Evolutionary conservation across 2,888 invertebrate species (phyloP).

Genomic region (Parthenolecanium corni): DNA sequence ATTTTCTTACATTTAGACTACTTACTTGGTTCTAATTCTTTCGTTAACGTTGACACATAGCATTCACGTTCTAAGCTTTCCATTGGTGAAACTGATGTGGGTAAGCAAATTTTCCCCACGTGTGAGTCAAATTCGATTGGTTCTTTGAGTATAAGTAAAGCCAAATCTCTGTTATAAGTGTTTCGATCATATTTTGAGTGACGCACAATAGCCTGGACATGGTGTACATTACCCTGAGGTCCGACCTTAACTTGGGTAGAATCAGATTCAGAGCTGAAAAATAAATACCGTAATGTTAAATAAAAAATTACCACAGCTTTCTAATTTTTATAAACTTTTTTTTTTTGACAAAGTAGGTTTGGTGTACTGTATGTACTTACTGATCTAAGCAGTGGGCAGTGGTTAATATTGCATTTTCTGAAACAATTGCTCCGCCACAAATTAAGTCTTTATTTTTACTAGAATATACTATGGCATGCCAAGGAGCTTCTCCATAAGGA

Average conservation of each 20-base stretch:
- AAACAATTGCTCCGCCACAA: slow-evolving; percentile 68
- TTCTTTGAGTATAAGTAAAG: slow-evolving; percentile 55
- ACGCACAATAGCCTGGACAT: slow-evolving; percentile 52
- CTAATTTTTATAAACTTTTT: too few species aligned
- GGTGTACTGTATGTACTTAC: slow-evolving; percentile 48
- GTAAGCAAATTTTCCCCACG: slow-evolving; percentile 62
- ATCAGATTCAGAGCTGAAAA: not conserved
- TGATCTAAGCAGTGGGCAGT: slow-evolving; percentile 70
- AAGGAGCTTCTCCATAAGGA: slow-evolving; percentile 70
- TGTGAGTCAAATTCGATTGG: slow-evolving; percentile 52
- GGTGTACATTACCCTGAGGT: not conserved
- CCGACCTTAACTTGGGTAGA: slow-evolving; percentile 8
- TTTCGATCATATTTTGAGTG: slow-evolving; percentile 58
- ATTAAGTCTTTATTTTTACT: slow-evolving; percentile 59
- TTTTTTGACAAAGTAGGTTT: too few species aligned
- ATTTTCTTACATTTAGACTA: too few species aligned
- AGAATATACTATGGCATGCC: slow-evolving; percentile 72
- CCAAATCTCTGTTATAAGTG: slow-evolving; percentile 54
- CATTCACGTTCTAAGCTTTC: slow-evolving; percentile 28
- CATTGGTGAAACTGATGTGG: slow-evolving; percentile 38
- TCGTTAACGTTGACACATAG: slow-evolving; percentile 10
- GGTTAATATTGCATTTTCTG: slow-evolving; percentile 60
- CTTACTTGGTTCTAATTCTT: slow-evolving; percentile 9
- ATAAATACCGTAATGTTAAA: too few species aligned
- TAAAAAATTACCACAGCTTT: too few species aligned